Conservation (phyloP, 2,888 invertebrate genomes). For the Isoperla grammatica region DNA sequence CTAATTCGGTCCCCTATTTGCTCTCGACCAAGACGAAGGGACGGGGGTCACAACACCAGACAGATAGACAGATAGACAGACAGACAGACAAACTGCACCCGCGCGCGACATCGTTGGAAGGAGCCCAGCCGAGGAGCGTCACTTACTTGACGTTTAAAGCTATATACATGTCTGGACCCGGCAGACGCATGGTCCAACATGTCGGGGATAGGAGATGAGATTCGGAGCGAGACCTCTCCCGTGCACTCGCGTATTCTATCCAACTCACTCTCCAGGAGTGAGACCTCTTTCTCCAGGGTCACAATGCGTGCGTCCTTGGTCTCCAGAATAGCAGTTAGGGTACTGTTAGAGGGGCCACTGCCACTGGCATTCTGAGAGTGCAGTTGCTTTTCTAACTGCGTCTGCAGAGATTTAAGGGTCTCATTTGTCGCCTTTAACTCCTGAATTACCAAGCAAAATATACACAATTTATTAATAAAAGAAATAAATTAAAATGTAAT, state of each 20-base stretch:
- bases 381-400: slow-evolving; percentile 68
- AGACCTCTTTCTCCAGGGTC: slow-evolving; percentile 79
- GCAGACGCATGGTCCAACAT: slow-evolving; percentile 19
- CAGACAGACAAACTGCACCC: background rate
- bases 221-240: slow-evolving; percentile 31
- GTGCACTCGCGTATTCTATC: slow-evolving; percentile 50
- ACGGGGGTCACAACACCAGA: too few species aligned
- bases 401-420: slow-evolving; percentile 75
- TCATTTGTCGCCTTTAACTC: slow-evolving; percentile 80
- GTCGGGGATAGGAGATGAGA: slow-evolving; percentile 21
- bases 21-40: too few species aligned
- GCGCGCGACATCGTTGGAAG: background rate
- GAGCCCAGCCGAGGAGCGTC: slow-evolving; percentile 1
- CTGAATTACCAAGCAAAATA: slow-evolving; percentile 46
- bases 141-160: slow-evolving; percentile 80
- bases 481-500: background rate
- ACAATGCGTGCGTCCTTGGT: slow-evolving; percentile 83
- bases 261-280: slow-evolving; percentile 72
- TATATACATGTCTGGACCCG: slow-evolving; percentile 53
- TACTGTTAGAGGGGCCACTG: slow-evolving; percentile 56
- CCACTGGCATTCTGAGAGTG: slow-evolving; percentile 30
- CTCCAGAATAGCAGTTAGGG: slow-evolving; percentile 72
- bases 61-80: too few species aligned
- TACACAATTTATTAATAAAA: slow-evolving; percentile 23
- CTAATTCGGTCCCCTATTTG: too few species aligned